Evolutionary conservation across 2,888 invertebrate genomes (phyloP).

Genomic region (Xestia rhomboidea): DNA sequence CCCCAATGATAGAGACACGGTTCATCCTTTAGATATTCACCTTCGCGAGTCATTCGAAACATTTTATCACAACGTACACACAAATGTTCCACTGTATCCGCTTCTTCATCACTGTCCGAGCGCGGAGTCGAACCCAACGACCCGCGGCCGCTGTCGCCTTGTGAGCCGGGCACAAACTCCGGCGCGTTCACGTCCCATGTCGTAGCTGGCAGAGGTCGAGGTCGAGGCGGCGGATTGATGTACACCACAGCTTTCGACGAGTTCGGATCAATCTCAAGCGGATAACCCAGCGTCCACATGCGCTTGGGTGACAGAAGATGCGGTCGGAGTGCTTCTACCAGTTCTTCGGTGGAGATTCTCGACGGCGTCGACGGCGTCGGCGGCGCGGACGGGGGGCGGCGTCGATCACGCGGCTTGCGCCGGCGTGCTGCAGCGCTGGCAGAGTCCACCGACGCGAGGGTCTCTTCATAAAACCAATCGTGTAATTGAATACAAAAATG

Average conservation of each 20-base stretch:
- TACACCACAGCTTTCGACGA: constrained; percentile 92
- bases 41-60: constrained; percentile 93
- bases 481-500: constrained; percentile 87
- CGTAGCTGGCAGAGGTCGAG: constrained; percentile 80
- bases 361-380: constrained; percentile 87
- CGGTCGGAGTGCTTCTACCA: constrained; percentile 90
- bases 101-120: constrained; percentile 90
- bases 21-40: constrained; percentile 93
- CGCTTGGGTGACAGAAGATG: constrained; percentile 92
- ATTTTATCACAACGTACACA: constrained; percentile 94
- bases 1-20: constrained; percentile 97
- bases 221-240: constrained; percentile 89
- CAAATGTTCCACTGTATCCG: constrained; percentile 90
- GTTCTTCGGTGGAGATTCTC: constrained; percentile 90
- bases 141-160: constrained; percentile 89
- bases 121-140: constrained; percentile 90
- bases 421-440: constrained; percentile 85
- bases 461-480: constrained; percentile 89
- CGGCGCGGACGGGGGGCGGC: constrained; percentile 86
- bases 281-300: constrained; percentile 93
- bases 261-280: constrained; percentile 91
- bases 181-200: constrained; percentile 92
- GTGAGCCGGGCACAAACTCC: constrained; percentile 92
- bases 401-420: constrained; percentile 83
- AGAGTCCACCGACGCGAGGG: constrained; percentile 85